phyloP scores from a whole-genome alignment of 2,797 vertebrate species.

The Todus mexicanus region DNA sequence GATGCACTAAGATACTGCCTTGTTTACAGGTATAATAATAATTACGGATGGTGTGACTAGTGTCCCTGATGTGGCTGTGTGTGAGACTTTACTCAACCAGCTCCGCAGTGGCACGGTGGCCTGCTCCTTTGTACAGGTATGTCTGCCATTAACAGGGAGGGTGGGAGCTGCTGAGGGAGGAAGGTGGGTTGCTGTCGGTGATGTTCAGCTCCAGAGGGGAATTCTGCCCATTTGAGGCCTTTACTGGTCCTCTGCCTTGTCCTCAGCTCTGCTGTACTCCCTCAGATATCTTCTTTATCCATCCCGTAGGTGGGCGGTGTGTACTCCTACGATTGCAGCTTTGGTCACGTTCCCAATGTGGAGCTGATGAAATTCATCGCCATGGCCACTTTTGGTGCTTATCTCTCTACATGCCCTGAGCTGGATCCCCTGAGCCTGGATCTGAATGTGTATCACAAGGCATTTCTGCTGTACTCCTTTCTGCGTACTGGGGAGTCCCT shows the following conservation, averaged over 20 bases:
- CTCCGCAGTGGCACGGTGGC: constrained; percentile 93
- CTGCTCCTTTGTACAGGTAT: constrained; percentile 96
- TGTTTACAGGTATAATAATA: constrained; percentile 89
- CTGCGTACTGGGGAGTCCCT: constrained; percentile 90
- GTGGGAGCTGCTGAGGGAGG: neutral
- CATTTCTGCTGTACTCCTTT: constrained; percentile 95
- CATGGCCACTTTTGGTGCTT: constrained; percentile 94
- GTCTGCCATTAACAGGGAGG: neutral
- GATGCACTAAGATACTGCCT: neutral
- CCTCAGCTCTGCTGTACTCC: neutral
- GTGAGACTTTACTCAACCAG: constrained; percentile 94
- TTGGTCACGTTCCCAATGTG: constrained; percentile 95
- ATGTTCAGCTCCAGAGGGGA: neutral
- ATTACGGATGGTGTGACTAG: constrained; percentile 98
- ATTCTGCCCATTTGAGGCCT: neutral
- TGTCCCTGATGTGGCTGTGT: constrained; percentile 93
- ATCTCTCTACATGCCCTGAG: constrained; percentile 90
- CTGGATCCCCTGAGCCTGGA: constrained; percentile 78
- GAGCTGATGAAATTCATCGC: constrained; percentile 99
- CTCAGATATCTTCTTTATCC: neutral
- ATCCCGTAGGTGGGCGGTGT: constrained; percentile 88
- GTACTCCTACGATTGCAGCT: constrained; percentile 96
- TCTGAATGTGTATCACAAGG: constrained; percentile 93
- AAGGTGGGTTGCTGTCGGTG: neutral
- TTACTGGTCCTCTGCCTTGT: neutral